Base-by-base conservation (phyloP, 2,113 vertebrate species). In the Tychaedon coryphoeus region DNA sequence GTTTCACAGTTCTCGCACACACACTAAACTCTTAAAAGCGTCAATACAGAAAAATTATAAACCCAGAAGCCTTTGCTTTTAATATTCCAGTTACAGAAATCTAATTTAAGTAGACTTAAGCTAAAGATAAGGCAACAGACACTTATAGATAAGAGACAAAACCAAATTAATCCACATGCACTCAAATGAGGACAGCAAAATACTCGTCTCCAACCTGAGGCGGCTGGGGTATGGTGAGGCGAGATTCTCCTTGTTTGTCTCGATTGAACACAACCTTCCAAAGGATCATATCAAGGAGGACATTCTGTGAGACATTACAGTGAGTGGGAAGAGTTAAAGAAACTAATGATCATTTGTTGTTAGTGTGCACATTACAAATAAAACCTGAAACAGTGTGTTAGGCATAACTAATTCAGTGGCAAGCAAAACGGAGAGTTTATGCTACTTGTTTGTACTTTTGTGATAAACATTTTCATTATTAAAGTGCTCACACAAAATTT, bases 201-300 rank as follows among this genome's bases (percentile, higher is more conserved):
- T 64, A 93, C 95, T 89, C 65, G 81, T 96, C 98, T 98, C 99
- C 98, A 99, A 99, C 99, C 99, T 99, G 99, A 98, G 98, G 97
- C 95, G 98, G 98, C 97, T 98, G 98, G 98, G 98, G 96, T 86
- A 97, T 98, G 97, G 97, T 97, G 98, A 98, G 94, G 97, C 98
- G 99, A 98, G 96, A 98, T 96, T 97, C 98, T 98, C 98, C 98
- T 98, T 98, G 99, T 98, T 98, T 99, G 98, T 99, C 99, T 98
- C 99, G 98, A 98, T 96, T 99, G 99, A 99, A 99, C 98, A 99
- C 98, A 99, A 99, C 98, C 98, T 99, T 99, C 99, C 99, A 98
- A 98, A 99, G 99, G 99, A 99, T 91, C 98, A 98, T 98, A 98
- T 99, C 99, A 99, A 99, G 99, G 98, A 99, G 97, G 99, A 99